phyloP scores from a whole-genome alignment of 2,113 vertebrate genomes.

The Halichoerus grypus region DNA sequence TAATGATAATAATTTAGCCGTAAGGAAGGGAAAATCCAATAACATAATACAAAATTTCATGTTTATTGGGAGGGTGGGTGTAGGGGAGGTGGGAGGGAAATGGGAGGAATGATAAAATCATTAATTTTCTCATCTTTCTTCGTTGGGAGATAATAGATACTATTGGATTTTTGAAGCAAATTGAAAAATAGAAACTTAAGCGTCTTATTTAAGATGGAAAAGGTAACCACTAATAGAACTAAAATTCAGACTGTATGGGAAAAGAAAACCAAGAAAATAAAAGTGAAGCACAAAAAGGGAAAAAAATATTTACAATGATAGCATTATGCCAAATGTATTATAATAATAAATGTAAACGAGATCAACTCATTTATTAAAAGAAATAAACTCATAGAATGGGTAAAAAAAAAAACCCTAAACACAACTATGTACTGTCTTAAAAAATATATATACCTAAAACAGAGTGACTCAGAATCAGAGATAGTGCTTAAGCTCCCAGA shows the following conservation, averaged over 20 bases:
- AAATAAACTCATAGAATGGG: neutral
- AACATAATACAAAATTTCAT: neutral
- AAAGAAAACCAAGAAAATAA: constrained; percentile 29
- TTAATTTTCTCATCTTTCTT: constrained; percentile 46
- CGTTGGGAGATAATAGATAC: neutral
- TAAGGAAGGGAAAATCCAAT: neutral
- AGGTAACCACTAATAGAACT: neutral
- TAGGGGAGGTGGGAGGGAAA: neutral
- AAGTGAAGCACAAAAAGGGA: neutral
- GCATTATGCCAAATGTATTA: neutral
- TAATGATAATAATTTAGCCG: neutral
- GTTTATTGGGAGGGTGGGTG: neutral
- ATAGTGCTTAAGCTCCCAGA: constrained; percentile 62
- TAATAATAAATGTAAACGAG: constrained; percentile 36
- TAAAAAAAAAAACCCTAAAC: neutral
- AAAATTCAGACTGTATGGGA: neutral
- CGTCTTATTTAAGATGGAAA: constrained; percentile 40
- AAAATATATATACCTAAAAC: constrained; percentile 24
- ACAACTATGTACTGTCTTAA: neutral
- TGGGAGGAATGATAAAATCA: neutral
- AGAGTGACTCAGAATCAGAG: constrained; percentile 67
- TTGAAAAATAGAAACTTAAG: constrained; percentile 36
- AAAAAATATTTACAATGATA: neutral
- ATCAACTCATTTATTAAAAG: constrained; percentile 37
- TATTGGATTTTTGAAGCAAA: constrained; percentile 41